Evolutionary conservation across 2,797 vertebrate genomes (phyloP).

Genomic region (Halcyon chelicuti): DNA sequence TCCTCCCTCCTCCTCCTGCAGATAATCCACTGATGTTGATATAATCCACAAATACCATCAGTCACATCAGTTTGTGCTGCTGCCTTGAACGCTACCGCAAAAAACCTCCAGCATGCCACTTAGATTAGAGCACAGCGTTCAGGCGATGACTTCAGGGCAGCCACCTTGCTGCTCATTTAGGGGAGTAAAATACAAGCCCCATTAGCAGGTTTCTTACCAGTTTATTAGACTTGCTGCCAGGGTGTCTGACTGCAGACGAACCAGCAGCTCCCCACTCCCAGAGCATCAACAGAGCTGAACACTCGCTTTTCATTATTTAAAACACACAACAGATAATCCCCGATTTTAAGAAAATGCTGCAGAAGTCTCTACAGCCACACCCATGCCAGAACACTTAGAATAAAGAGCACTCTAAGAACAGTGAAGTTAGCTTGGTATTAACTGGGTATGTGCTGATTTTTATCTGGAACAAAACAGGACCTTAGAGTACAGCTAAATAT

Average conservation of each 20-base stretch:
- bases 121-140: not conserved
- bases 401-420: not conserved
- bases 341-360: not conserved
- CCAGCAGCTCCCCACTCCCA: accelerated
- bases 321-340: not conserved
- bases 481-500: not conserved
- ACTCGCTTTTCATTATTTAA: not conserved
- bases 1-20: conserved; percentile 6
- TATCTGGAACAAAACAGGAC: not conserved
- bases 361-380: not conserved
- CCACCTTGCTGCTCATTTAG: not conserved
- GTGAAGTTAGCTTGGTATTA: not conserved
- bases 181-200: not conserved
- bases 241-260: not conserved
- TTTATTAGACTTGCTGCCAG: not conserved
- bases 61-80: conserved; percentile 19
- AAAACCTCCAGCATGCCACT: not conserved
- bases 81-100: not conserved
- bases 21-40: conserved; percentile 1
- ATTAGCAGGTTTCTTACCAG: not conserved
- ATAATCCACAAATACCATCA: conserved; percentile 38
- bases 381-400: not conserved
- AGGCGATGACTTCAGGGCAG: not conserved
- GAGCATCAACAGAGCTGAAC: accelerated
- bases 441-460: not conserved